A percentile compares a stretch with the other conserved stretches of the same genome.
Evolutionary conservation across 1,140 invertebrate species (phyloP).

Genomic region (Octopus sinensis): DNA sequence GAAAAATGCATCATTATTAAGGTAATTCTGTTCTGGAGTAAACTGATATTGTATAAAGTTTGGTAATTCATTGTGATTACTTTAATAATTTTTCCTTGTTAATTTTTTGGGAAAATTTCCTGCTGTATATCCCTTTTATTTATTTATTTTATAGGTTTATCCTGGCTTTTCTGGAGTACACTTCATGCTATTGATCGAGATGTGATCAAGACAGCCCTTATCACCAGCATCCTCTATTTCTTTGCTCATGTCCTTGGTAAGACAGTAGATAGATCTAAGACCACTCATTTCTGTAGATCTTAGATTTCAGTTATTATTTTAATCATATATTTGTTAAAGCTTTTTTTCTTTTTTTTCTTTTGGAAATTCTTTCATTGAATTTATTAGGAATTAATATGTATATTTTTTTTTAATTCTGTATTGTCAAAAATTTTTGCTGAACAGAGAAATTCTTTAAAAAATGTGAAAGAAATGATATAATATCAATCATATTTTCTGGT

Average conservation of each 20-base stretch:
- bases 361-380: too few species aligned
- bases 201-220: constrained; percentile 42
- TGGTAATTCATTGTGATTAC: too few species aligned
- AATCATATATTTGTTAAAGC: not conserved
- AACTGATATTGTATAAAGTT: too few species aligned
- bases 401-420: too few species aligned
- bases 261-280: not conserved
- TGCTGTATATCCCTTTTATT: constrained; percentile 5
- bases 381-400: too few species aligned
- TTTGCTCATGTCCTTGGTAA: constrained; percentile 46
- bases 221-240: constrained; percentile 45
- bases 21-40: too few species aligned
- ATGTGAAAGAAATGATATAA: too few species aligned
- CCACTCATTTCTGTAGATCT: not conserved
- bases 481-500: too few species aligned
- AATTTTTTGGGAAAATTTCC: not conserved
- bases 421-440: too few species aligned
- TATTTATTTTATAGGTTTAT: constrained; percentile 43
- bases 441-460: too few species aligned
- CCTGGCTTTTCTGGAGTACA: constrained; percentile 51
- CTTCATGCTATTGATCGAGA: constrained; percentile 48
- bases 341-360: not conserved
- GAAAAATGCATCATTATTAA: too few species aligned
- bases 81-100: too few species aligned
- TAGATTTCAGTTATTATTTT: not conserved